These are phyloP conservation scores for Neolamprologus toae DNA, from an alignment of 2,113 vertebrate species.

Conservation along the genomic window DNA sequence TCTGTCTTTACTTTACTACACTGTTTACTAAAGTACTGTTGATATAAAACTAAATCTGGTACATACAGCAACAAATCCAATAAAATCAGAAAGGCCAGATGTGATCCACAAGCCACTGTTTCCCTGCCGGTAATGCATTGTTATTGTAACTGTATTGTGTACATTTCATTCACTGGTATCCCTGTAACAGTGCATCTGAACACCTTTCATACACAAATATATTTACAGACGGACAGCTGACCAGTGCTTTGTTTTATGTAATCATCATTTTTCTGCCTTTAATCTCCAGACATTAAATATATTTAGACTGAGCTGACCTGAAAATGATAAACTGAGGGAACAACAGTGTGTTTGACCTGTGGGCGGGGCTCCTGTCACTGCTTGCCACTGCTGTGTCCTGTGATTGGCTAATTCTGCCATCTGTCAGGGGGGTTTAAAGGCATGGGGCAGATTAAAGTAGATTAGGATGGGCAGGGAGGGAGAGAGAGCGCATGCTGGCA, in stretches of 20 bases:
- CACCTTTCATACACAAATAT: background rate
- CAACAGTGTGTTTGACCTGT: background rate
- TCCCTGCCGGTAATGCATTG: background rate
- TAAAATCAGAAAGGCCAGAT: background rate
- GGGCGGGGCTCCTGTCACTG: background rate
- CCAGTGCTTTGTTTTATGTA: background rate
- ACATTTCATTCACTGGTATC: background rate
- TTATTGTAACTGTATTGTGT: background rate
- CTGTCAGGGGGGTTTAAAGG: constrained; percentile 7
- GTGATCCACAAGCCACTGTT: background rate
- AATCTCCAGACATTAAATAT: background rate
- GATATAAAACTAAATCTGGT: background rate
- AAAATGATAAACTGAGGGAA: background rate
- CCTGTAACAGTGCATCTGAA: background rate
- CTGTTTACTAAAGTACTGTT: background rate
- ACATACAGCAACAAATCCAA: background rate
- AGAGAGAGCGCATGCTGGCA: background rate
- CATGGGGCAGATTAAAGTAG: constrained; percentile 48
- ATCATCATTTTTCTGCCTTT: background rate
- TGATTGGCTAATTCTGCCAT: constrained; percentile 18
- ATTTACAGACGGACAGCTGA: background rate
- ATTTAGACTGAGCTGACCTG: background rate
- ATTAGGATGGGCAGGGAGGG: constrained; percentile 10
- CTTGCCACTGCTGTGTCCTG: background rate
- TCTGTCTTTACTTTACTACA: background rate